Conservation (phyloP, 1,140 invertebrate species). For the Magallana angulata region DNA sequence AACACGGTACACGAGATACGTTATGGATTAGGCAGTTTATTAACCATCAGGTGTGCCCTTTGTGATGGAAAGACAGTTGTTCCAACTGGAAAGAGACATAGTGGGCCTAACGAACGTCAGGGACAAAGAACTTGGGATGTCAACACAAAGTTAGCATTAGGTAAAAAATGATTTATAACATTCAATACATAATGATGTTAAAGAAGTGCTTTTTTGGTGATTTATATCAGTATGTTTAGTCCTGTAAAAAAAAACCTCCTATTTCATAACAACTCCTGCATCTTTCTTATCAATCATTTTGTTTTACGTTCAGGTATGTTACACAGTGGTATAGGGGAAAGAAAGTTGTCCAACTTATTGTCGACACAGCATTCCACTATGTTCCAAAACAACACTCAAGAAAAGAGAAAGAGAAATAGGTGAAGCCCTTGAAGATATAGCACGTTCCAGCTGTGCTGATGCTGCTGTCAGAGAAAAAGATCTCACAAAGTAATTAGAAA, state of each 20-base stretch:
- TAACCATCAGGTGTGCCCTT: too few relatives aligned
- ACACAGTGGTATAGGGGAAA: slow-evolving; percentile 6
- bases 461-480: too few relatives aligned
- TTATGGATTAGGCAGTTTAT: background rate
- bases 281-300: background rate
- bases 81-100: slow-evolving; percentile 7
- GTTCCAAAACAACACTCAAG: background rate
- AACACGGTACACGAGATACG: slow-evolving; percentile 4
- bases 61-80: background rate
- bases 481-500: background rate
- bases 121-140: slow-evolving; percentile 12
- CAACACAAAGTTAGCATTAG: background rate
- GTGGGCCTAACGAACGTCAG: background rate
- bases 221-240: too few relatives aligned
- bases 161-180: background rate
- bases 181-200: background rate
- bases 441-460: too few relatives aligned
- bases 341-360: background rate
- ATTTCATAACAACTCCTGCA: too few relatives aligned
- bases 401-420: slow-evolving; percentile 1
- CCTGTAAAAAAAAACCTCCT: too few relatives aligned
- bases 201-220: too few relatives aligned
- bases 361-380: too few relatives aligned
- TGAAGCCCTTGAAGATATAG: background rate
- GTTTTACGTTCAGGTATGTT: background rate